Evolutionary conservation across 2,888 invertebrate genomes (phyloP), one percentile per base, ranked within the genome.

Genomic region (Melieria picta): DNA sequence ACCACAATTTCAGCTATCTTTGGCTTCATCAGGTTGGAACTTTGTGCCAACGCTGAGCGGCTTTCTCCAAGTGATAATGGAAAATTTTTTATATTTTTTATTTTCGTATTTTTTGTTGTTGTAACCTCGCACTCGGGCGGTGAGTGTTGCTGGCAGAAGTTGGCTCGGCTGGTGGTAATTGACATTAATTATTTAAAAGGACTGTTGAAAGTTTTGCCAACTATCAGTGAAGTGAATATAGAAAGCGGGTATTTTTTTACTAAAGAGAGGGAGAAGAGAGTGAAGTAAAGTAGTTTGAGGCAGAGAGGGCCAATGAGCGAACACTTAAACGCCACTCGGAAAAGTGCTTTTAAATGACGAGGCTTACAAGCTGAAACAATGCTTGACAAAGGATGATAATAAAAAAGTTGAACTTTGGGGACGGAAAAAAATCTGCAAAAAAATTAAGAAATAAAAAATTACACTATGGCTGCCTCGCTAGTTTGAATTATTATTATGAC

Each of bases 141-240:
- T 11, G 60, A 70, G 74, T 74, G 75, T 76, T 77, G 78, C 77
- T 76, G 52, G 74, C 46, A 43, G 75, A 80, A 82, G 79, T 82
- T 80, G 79, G 78, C 80, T 80, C 80, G 77, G 64, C 46, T 52
- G 45, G 50, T 56, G 50, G 63, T 82, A 84, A 84, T 82, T 83
- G 84, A 77, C 82, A 83, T 84, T 84, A 83, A 84, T 82, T 82
- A 83, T 84, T 83, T 82, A 84, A 84, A 81, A 81, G 84, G 80
- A 80, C 80, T 76, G 74, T 74, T 72, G 72, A 77, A 78, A 77
- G 77, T 78, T 77, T 69, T 47, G 52, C 60, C 67, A 67, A 60
- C 67, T 60, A 67, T 67, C 60, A 67, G 60, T 67, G 52, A 67
- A 58, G 52, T 67, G 58, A 3, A 30, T 30, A 30, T 30, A 30